These are phyloP conservation scores for Platycheirus albimanus DNA, from an alignment of 2,888 invertebrate species.

Conservation along the genomic window DNA sequence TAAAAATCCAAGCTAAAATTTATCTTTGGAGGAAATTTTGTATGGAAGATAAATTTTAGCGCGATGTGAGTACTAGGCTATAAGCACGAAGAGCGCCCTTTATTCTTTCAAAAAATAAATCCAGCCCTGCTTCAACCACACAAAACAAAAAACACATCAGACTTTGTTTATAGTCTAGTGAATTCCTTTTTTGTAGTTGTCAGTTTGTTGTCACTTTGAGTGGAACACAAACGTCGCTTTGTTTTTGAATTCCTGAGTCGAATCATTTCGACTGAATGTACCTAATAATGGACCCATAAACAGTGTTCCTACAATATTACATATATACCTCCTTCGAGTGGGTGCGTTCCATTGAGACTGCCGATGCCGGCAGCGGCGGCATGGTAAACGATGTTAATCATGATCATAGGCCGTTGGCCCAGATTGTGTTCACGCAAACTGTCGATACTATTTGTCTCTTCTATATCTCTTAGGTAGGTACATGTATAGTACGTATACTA, in stretches of 20 bases:
- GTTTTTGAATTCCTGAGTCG: constrained; percentile 25
- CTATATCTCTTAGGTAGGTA: constrained; percentile 1
- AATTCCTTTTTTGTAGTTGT: constrained; percentile 5
- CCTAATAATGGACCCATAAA: constrained; percentile 50
- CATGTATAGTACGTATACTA: neutral
- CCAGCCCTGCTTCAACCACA: neutral
- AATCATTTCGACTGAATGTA: constrained; percentile 26
- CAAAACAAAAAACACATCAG: neutral
- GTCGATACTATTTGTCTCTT: constrained; percentile 1
- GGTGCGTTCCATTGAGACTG: constrained; percentile 28
- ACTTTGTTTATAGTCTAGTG: constrained; percentile 33
- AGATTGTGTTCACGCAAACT: constrained; percentile 33
- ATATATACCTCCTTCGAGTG: constrained; percentile 45
- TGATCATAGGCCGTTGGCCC: constrained; percentile 33
- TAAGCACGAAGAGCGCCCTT: neutral
- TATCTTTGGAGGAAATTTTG: no score
- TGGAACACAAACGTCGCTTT: constrained; percentile 57
- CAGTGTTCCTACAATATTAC: neutral
- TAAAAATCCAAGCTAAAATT: no score
- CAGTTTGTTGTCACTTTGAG: constrained; percentile 27
- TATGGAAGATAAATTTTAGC: no score
- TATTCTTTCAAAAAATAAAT: neutral
- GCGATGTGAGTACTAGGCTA: no score
- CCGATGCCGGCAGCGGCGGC: no score
- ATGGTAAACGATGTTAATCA: constrained; percentile 32